Evolutionary conservation across 2,797 vertebrate species (phyloP).

Genomic region (Sebastes reedi): DNA sequence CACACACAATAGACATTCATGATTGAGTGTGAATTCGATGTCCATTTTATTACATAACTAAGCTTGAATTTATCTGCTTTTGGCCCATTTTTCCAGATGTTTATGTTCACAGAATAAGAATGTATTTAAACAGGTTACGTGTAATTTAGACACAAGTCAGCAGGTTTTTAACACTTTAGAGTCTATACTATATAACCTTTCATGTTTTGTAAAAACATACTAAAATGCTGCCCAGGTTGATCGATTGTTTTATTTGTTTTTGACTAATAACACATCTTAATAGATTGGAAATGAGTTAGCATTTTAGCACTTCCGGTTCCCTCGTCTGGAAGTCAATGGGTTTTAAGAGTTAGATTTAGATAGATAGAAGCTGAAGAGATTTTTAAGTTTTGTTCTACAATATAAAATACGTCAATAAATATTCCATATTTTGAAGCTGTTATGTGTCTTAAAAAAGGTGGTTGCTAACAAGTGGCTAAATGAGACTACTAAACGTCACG

Average conservation of each 20-base stretch:
- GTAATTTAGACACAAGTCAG: background rate
- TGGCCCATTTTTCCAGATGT: background rate
- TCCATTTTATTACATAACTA: conserved; percentile 20
- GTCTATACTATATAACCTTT: background rate
- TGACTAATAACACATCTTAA: background rate
- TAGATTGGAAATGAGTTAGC: no score
- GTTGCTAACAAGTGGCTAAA: no score
- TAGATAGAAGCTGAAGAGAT: no score
- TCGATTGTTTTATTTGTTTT: background rate
- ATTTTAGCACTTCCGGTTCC: no score
- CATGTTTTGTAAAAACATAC: background rate
- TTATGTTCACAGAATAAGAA: background rate
- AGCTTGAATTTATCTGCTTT: conserved; percentile 5
- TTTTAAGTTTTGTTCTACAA: no score
- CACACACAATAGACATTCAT: background rate
- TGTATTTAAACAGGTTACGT: background rate
- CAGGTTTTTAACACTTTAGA: background rate
- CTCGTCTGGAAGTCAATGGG: no score
- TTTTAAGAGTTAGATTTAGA: no score
- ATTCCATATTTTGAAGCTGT: no score
- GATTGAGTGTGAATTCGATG: background rate
- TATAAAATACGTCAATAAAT: no score
- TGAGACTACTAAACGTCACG: no score
- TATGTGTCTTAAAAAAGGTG: no score
- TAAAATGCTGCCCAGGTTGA: background rate